Evolutionary conservation across 1,140 invertebrate species (phyloP), one percentile per base, ranked within the genome.

Genomic region (Pararge aegeria): DNA sequence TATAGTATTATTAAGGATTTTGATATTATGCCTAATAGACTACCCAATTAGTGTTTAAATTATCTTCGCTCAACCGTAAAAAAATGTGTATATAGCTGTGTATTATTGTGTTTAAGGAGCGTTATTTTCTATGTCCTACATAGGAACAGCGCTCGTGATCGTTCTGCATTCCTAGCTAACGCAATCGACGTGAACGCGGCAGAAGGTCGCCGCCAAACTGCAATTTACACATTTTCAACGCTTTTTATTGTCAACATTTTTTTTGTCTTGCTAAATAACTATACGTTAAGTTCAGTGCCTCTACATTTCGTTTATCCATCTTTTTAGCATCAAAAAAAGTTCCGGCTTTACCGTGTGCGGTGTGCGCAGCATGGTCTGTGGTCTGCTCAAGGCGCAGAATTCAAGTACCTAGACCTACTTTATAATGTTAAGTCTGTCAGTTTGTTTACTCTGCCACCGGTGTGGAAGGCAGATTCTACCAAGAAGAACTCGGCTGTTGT

Each of bases 101-200:
- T 4, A 2, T n/a, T 5, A 24, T 7, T 49, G 21, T 13, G 2
- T 2, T 16, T 15, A 20, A 49, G 21, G 10, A 58, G 49, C 51
- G 38, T 71, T 70, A 70, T 70, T 70, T 40, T 71, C 58, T 61
- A 57, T 65, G 74, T 59, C 78, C 69, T 60, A 75, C 68, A 78
- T 75, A 52, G 57, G 15, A 60, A 64, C 16, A n/a, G 0, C 21
- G 24, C 16, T 76, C 80, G 75, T 82, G 77, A 80, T 71, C 71
- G 62, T 58, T 46, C 70, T 52, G 76, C 80, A 80, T 83, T 79
- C 80, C 71, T 55, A 50, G 38, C 61, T 68, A 74, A 79, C 76
- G 75, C 75, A 81, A 78, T 73, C 66, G 61, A 58, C 66, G 61
- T 61, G 62, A 72, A 68, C 64, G 62, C 55, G n/a, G 56, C 56